Base-by-base conservation (phyloP, 2,888 invertebrate species). In the Parascotia fuliginaria region DNA sequence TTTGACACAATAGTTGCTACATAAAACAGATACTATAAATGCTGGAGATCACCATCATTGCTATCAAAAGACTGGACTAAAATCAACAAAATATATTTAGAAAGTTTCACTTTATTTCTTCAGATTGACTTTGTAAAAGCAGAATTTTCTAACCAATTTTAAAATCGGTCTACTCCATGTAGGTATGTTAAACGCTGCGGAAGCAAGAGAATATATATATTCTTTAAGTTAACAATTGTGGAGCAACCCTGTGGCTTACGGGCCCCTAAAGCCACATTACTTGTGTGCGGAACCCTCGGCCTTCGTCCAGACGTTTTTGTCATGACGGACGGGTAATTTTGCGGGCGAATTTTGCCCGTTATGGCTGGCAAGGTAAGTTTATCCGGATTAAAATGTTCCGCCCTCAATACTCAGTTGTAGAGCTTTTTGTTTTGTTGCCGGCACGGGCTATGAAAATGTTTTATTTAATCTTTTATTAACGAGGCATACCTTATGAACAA, bases 271-370 rank as follows among this genome's bases (percentile, higher is more conserved):
- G 65, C 50, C 66, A 67, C 73, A 75, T 73, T 71, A 70, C 71
- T 68, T 68, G 64, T 71, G 65, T 66, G 63, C 67, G 52, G 71
- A 72, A 69, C 71, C 75, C 62, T 62, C 53, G 58, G 65, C 65
- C 60, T 59, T 67, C 63, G 55, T 59, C 58, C 63, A 58, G 57
- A 56, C 60, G 68, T 68, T 70, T 75, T 73, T 72, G 74, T 73
- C 65, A 70, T 71, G 73, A 72, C 73, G 70, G 61, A 60, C 73
- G 67, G 61, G 62, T 62, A 63, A 73, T 73, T 75, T 61, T 63
- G 65, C 64, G 65, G 60, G 38, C 9, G 57, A 65, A 54, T 68
- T 68, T 58, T 42, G 55, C 50, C 65, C 68, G 60, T 60, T 67
- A 68, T 49, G 56, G 55, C 27, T 49, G 53, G 53, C 59, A 55